Evolutionary conservation across 2,888 invertebrate genomes (phyloP).

Genomic region (Disparrhopalites patrizii): DNA sequence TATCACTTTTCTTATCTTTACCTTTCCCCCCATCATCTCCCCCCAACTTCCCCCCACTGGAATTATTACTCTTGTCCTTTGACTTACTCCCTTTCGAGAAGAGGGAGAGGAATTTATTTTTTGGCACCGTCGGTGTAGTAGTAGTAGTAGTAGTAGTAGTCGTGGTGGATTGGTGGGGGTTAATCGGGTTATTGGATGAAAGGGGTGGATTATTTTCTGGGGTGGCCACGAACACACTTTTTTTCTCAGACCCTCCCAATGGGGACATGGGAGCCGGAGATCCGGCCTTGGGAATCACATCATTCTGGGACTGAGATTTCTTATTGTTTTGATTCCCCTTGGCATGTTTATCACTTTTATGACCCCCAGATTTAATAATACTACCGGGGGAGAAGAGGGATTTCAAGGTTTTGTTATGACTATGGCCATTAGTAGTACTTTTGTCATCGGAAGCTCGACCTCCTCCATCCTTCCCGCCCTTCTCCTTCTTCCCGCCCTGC

Average conservation of each 20-base stretch:
- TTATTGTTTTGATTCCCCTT: not conserved
- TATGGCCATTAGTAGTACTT: no score
- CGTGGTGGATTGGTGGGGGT: not conserved
- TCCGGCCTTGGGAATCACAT: no score
- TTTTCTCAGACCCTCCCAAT: not conserved
- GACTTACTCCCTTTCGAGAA: slow-evolving; percentile 5
- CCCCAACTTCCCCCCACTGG: not conserved
- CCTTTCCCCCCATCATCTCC: not conserved
- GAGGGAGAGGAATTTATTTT: slow-evolving; percentile 19
- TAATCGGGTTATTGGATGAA: not conserved
- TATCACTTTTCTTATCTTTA: slow-evolving; percentile 11
- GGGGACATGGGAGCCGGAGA: no score
- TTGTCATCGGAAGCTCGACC: no score
- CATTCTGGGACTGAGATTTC: not conserved
- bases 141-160: no score
- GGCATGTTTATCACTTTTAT: slow-evolving; percentile 1
- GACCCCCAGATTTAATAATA: slow-evolving; percentile 13
- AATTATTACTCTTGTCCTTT: slow-evolving; percentile 4
- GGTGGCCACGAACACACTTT: not conserved
- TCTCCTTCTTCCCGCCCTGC: not conserved
- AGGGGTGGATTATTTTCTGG: not conserved
- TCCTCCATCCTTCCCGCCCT: not conserved
- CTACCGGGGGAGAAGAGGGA: slow-evolving; percentile 18
- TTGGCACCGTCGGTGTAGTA: slow-evolving; percentile 14
- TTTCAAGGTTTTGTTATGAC: no score